These are phyloP conservation scores for Hydrotaea diabolus DNA, from an alignment of 2,888 invertebrate species.

Conservation along the genomic window DNA sequence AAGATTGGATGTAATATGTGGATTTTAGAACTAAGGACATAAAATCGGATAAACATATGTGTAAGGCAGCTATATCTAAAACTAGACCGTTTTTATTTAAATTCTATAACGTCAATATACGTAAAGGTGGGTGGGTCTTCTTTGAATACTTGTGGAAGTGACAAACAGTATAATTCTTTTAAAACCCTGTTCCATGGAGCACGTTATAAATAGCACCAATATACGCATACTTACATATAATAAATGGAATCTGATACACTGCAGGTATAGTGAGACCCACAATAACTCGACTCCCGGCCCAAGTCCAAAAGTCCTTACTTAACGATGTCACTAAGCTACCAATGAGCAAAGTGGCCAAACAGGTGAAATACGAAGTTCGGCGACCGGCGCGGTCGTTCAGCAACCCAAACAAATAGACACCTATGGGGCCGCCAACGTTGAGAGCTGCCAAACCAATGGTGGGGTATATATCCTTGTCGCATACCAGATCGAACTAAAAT, in stretches of 20 bases:
- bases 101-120: no score
- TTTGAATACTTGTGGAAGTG: no score
- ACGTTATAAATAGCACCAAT: not conserved
- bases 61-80: no score
- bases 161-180: no score
- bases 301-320: constrained; percentile 90
- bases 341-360: constrained; percentile 89
- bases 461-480: constrained; percentile 92
- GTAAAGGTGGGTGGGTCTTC: no score
- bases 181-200: no score
- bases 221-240: constrained; percentile 88
- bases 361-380: constrained; percentile 91
- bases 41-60: no score
- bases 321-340: constrained; percentile 91
- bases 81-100: no score
- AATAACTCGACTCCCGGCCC: constrained; percentile 89
- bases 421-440: constrained; percentile 93
- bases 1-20: no score
- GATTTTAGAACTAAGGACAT: no score
- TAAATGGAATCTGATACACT: constrained; percentile 96
- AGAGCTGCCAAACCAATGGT: constrained; percentile 92
- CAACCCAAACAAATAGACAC: constrained; percentile 92
- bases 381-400: constrained; percentile 94
- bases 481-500: constrained; percentile 92
- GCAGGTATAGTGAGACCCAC: constrained; percentile 96